Percentiles rank a stretch among this genome's conserved stretches.
Conservation (phyloP, 2,113 vertebrate genomes). For the Beaufortia kweichowensis region DNA sequence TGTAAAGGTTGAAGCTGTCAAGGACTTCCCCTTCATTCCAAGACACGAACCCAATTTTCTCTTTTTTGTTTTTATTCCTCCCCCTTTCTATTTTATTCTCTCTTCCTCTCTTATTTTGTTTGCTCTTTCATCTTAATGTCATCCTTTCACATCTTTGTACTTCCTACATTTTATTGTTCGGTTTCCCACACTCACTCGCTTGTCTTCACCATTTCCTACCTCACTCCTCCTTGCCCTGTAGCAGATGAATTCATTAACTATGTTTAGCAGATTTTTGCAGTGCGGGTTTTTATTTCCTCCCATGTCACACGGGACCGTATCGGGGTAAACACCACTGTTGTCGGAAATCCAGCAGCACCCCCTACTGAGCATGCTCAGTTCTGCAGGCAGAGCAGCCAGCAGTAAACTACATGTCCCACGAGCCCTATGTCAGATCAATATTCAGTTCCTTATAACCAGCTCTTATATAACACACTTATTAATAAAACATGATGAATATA, state of each 20-base stretch:
- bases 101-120: conserved; percentile 11
- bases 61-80: not conserved
- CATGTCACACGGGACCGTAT: conserved; percentile 59
- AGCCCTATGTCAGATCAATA: conserved; percentile 41
- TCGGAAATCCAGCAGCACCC: conserved; percentile 52
- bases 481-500: conserved; percentile 68
- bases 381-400: conserved; percentile 35
- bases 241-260: conserved; percentile 45
- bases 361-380: conserved; percentile 49
- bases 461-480: conserved; percentile 61
- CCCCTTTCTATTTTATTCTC: not conserved
- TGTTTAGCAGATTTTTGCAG: conserved; percentile 53
- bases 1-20: conserved; percentile 53
- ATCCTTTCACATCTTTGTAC: conserved; percentile 1
- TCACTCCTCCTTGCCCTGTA: conserved; percentile 38
- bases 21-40: conserved; percentile 52
- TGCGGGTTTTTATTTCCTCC: conserved; percentile 55
- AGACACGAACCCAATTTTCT: conserved; percentile 20
- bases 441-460: conserved; percentile 35
- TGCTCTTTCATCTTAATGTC: conserved; percentile 18
- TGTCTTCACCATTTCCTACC: conserved; percentile 32
- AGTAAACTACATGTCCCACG: conserved; percentile 42
- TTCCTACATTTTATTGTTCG: conserved; percentile 7
- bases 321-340: conserved; percentile 61
- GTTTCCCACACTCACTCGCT: conserved; percentile 5